A percentile compares a stretch with the other conserved stretches of the same genome.
Conservation (phyloP, 2,888 invertebrate genomes). For the Mechanitis mazaeus region DNA sequence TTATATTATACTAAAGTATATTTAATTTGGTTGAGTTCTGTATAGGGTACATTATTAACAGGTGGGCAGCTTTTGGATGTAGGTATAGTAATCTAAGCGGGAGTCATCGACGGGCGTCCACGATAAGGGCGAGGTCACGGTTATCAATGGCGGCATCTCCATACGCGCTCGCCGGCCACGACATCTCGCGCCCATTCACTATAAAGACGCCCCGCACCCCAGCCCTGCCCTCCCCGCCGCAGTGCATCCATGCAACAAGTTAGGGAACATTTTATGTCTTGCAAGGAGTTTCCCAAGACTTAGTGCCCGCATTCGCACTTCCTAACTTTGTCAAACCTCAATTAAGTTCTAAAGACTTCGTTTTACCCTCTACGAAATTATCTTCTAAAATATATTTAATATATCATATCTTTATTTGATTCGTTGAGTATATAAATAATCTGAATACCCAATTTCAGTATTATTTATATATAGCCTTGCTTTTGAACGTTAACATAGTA, state of each 20-base stretch:
- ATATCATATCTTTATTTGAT: slow-evolving; percentile 5
- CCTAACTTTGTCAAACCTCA: slow-evolving; percentile 8
- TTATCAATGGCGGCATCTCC: slow-evolving; percentile 75
- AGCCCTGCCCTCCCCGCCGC: slow-evolving; percentile 49
- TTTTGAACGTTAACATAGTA: slow-evolving; percentile 29
- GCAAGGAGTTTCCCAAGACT: slow-evolving; percentile 59
- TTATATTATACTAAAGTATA: no score
- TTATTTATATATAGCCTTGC: slow-evolving; percentile 22
- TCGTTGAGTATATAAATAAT: no score
- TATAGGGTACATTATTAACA: neutral
- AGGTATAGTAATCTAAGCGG: slow-evolving; percentile 37
- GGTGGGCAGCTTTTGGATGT: neutral
- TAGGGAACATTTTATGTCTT: slow-evolving; percentile 65
- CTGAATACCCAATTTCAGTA: slow-evolving; percentile 7
- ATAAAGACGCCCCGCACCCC: slow-evolving; percentile 52
- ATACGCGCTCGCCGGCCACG: slow-evolving; percentile 72
- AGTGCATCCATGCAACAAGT: slow-evolving; percentile 76
- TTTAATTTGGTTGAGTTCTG: no score
- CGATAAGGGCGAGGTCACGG: slow-evolving; percentile 73
- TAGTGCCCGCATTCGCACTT: slow-evolving; percentile 32
- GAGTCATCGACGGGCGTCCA: slow-evolving; percentile 49
- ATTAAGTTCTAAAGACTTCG: neutral
- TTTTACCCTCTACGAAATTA: neutral
- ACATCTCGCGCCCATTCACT: slow-evolving; percentile 77
- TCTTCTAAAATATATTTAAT: slow-evolving; percentile 11